Evolutionary conservation across 2,797 vertebrate genomes (phyloP), one percentile per base, ranked within the genome.

Genomic region (Myotis myotis): DNA sequence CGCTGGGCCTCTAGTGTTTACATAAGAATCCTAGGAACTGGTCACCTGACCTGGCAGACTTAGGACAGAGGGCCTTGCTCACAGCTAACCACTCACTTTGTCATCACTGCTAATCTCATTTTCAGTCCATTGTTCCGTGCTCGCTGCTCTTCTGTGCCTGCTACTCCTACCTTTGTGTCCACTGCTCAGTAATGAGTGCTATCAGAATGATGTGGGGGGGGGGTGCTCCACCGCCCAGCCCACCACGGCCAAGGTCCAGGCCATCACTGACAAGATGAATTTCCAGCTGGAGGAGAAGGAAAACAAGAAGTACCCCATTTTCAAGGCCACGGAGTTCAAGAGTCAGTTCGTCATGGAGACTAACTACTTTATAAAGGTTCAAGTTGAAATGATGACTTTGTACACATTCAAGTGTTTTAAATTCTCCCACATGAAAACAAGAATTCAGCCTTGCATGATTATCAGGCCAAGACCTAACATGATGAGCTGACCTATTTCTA

Each of bases 321-420:
- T 97, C 3, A 82, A 95, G 74, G 94, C 97, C 0, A 5, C 95
- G 17, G 74, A 91, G 8, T 97, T 60, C 92, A 96, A 49, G 66
- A 88, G 15, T 60, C 97, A 98, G 60, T 0, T 96, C 25, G 97
- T 98, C 0, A 96, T 96, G 0, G 97, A 96, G 12, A 91, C 1
- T 0, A 97, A 97, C 86, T 93, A 64, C 84, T 97, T 97, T 49
- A 94, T 98, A 92, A 97, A 97, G 97, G 94, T 98, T 36, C 96
- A 96, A 0, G 64, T 93, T 8, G 97, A 83, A 0, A 89, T 0
- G 75, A 97, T 0, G 41, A 95, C 1, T 97, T 62, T 1, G 0
- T 96, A 8, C 98, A 98, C 81, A 0, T 98, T 9, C 81, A 71
- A 3, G 93, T 97, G 0, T 95, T 79, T 15, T 0, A 74, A 17